Conservation (phyloP, 2,797 vertebrate genomes). For the Alfaro cultratus region DNA sequence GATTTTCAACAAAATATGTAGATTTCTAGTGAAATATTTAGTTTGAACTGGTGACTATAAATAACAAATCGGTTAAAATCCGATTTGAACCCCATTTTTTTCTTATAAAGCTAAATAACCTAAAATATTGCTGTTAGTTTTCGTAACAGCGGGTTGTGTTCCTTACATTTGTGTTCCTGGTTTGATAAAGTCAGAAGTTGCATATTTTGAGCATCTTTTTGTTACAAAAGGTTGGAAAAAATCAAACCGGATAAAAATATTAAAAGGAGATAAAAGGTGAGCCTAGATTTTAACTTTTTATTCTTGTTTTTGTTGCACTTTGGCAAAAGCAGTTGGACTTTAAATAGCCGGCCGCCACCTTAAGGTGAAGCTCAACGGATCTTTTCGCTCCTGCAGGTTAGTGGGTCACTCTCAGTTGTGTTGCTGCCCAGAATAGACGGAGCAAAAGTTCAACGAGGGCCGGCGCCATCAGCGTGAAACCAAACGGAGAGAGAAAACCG, state of each 20-base stretch:
- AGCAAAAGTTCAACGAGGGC: not conserved
- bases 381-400: not conserved
- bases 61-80: not conserved
- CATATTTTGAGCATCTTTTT: not conserved
- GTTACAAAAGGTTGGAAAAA: not conserved
- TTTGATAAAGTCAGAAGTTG: not conserved
- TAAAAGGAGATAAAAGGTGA: not conserved
- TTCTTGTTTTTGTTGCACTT: not conserved
- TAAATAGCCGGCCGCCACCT: not conserved
- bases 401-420: not conserved
- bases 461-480: not conserved
- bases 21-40: too few relatives aligned
- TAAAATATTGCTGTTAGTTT: too few relatives aligned
- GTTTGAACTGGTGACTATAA: not conserved
- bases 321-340: not conserved
- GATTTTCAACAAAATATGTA: too few relatives aligned
- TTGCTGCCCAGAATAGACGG: not conserved
- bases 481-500: not conserved
- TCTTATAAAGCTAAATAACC: not conserved
- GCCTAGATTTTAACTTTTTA: not conserved
- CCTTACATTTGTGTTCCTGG: not conserved
- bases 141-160: not conserved
- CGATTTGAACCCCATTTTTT: not conserved
- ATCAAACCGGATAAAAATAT: not conserved
- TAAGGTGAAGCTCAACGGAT: not conserved